phyloP scores from a whole-genome alignment of 2,888 invertebrate species.

The Rutpela maculata region DNA sequence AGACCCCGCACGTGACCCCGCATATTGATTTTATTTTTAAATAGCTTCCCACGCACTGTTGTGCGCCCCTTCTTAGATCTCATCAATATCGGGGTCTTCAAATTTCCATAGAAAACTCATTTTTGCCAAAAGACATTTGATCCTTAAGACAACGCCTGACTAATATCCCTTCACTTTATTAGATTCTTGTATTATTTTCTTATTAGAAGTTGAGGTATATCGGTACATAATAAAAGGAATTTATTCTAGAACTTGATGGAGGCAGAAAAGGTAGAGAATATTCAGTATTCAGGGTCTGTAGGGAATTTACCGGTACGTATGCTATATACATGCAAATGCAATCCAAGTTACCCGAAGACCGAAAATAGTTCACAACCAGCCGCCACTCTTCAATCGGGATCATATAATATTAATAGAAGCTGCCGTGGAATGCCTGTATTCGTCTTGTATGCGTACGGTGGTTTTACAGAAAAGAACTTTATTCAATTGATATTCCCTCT shows the following conservation, averaged over 20 bases:
- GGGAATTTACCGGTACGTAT: slow-evolving; percentile 56
- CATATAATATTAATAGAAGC: slow-evolving; percentile 66
- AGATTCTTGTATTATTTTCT: slow-evolving; percentile 12
- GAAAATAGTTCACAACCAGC: slow-evolving; percentile 66
- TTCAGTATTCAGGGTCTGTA: slow-evolving; percentile 51
- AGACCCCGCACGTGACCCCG: slow-evolving; percentile 28
- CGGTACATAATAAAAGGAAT: slow-evolving; percentile 37
- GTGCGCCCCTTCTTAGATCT: not conserved
- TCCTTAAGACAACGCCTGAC: not conserved
- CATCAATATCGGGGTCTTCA: slow-evolving; percentile 29
- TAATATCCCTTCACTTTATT: not conserved
- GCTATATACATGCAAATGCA: slow-evolving; percentile 73
- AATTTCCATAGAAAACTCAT: slow-evolving; percentile 31
- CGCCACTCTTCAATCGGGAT: slow-evolving; percentile 64
- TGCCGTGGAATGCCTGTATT: slow-evolving; percentile 47
- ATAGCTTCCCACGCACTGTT: slow-evolving; percentile 9
- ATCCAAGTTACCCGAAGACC: slow-evolving; percentile 66
- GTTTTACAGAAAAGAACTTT: slow-evolving; percentile 31
- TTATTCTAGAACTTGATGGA: slow-evolving; percentile 34
- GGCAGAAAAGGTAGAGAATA: slow-evolving; percentile 49
- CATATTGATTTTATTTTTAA: slow-evolving; percentile 33
- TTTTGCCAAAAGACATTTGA: slow-evolving; percentile 3
- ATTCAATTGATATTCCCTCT: slow-evolving; percentile 31
- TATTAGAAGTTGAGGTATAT: slow-evolving; percentile 12
- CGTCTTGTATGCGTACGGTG: slow-evolving; percentile 29